Evolutionary conservation across 2,797 vertebrate genomes (phyloP), one percentile per base, ranked within the genome.

Genomic region (Microctenopoma steveboyesi): DNA sequence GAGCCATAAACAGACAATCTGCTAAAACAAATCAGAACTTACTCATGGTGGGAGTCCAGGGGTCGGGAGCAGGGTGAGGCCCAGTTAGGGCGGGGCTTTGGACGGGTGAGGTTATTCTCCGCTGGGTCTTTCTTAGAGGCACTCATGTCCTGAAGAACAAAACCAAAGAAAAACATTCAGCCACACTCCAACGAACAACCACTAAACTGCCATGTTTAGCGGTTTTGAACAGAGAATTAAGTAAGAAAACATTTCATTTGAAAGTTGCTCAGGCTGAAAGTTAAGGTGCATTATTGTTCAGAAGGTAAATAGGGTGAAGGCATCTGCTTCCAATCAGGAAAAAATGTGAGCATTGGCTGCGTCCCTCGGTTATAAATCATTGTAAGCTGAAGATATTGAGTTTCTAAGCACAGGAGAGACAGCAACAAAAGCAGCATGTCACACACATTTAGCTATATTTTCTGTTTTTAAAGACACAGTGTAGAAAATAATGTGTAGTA

Each of bases 131-230:
- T 92, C 92, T 80, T 83, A 77, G 86, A 89, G 90, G 93, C 82
- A 93, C 91, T 93, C 94, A 95, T 95, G 94, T 92, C 94, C 94
- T 95, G 83, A 45, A 18, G 47, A 63, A 13, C 22, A 10, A 52
- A 52, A 27, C 5, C 12, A 54, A 10, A 45, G 6, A 50, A 11
- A 14, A 54, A 33, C 1, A 6, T 22, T 4, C 53, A 39, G 40
- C 42, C 63, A 61, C 28, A 25, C 35, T 4, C 15, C 18, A 59
- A 10, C 18, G 18, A 33, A 54, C 58, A 42, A 46, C 6, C 33
- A 43, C 4, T 5, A 11, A 14, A 57, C 14, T 30, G 4, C 7
- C 22, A 22, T 22, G 22, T 22, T 22, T 2, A 22, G 13, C 14
- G 2, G 53, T 57, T 57, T 16, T 5, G 4, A 16, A 15, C 14